phyloP scores from a whole-genome alignment of 2,797 vertebrate species.

The Okamejei kenojei region DNA sequence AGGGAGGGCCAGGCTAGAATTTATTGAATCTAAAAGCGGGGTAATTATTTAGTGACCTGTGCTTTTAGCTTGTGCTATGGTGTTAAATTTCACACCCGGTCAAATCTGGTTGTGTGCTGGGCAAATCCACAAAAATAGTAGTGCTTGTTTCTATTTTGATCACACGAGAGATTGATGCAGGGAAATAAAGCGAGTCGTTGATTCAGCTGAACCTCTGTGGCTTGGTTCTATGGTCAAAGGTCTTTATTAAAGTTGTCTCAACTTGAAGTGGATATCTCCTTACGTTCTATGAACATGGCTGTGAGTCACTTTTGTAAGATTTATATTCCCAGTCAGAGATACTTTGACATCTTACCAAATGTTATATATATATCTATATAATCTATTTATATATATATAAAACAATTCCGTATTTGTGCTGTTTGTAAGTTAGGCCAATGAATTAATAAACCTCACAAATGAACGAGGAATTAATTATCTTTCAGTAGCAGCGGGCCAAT shows the following conservation, averaged over 20 bases:
- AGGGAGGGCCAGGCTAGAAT: background rate
- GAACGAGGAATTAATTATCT: background rate
- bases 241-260: background rate
- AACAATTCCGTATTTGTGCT: background rate
- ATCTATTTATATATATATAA: no score
- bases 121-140: constrained; percentile 15
- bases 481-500: background rate
- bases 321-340: background rate
- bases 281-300: background rate
- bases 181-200: background rate
- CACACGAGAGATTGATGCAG: background rate
- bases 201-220: background rate
- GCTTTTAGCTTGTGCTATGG: background rate
- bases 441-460: background rate
- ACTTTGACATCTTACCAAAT: background rate
- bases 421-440: background rate
- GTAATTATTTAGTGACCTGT: background rate
- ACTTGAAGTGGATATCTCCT: background rate
- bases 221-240: background rate
- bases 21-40: background rate
- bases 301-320: background rate
- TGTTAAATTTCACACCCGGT: background rate
- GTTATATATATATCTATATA: no score
- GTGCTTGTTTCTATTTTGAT: constrained; percentile 27
- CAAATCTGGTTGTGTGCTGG: background rate